Percentiles rank a stretch among this genome's conserved stretches.
These are phyloP conservation scores for Monoplex corrugatus DNA, from an alignment of 2,888 invertebrate species.

Conservation along the genomic window DNA sequence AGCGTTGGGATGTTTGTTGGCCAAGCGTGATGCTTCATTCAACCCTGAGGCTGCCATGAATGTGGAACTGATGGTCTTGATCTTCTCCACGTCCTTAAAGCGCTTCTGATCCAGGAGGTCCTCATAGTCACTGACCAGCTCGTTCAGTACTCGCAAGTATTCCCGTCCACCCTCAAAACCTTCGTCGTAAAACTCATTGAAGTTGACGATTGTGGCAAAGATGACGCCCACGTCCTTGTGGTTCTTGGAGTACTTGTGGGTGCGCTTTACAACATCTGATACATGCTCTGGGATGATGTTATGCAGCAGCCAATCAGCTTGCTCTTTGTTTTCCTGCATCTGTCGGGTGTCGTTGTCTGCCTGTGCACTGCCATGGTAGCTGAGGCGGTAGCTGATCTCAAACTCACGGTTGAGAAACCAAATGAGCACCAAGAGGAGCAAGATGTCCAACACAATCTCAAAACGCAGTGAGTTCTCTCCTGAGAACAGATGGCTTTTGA, in stretches of 20 bases:
- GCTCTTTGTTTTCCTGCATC: conserved; percentile 95
- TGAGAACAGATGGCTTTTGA: conserved; percentile 66
- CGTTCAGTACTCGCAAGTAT: conserved; percentile 96
- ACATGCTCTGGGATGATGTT: conserved; percentile 98
- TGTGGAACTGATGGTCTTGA: conserved; percentile 96
- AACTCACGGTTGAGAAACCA: conserved; percentile 97
- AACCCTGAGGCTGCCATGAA: conserved; percentile 99
- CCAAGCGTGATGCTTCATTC: conserved; percentile 89
- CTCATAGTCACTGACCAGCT: conserved; percentile 97
- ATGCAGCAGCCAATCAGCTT: conserved; percentile 97
- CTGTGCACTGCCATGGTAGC: conserved; percentile 95
- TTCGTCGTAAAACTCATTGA: conserved; percentile 98
- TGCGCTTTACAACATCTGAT: conserved; percentile 92
- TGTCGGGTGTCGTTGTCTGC: conserved; percentile 93
- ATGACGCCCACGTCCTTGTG: conserved; percentile 95
- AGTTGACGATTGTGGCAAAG: conserved; percentile 98
- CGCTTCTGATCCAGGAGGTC: conserved; percentile 91
- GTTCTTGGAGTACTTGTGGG: conserved; percentile 95
- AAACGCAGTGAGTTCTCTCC: conserved; percentile 67
- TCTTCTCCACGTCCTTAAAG: conserved; percentile 95
- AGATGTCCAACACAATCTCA: conserved; percentile 92
- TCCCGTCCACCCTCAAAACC: conserved; percentile 97
- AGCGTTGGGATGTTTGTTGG: conserved; percentile 87
- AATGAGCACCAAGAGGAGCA: conserved; percentile 91
- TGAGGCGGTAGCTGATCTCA: conserved; percentile 93